Conservation (phyloP, 2,797 vertebrate genomes). For the Esox masquinongy region DNA sequence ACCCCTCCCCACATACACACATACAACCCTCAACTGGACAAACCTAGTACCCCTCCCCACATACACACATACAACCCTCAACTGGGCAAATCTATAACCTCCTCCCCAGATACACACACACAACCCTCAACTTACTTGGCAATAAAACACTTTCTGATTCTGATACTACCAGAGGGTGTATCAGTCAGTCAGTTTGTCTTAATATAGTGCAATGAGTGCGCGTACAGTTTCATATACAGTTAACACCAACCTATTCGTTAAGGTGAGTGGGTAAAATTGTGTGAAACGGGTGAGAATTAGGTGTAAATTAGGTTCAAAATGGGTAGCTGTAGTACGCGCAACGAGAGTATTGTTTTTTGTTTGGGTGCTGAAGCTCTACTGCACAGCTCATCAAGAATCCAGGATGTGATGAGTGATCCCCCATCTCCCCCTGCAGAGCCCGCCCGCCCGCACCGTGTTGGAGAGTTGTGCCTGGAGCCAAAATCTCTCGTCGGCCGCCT, state of each 20-base stretch:
- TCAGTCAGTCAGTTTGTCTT: neutral
- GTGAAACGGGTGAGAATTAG: too few relatives aligned
- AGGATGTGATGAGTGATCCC: neutral
- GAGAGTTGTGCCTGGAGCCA: constrained; percentile 37
- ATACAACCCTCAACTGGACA: too few relatives aligned
- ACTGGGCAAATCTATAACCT: too few relatives aligned
- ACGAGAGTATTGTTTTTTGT: neutral
- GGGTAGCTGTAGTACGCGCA: neutral
- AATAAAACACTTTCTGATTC: neutral
- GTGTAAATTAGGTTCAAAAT: too few relatives aligned
- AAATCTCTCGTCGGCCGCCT: constrained; percentile 41
- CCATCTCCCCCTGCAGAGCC: neutral
- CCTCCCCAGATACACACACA: too few relatives aligned
- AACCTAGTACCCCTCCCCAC: too few relatives aligned
- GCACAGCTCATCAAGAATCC: neutral
- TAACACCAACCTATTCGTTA: neutral
- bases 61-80: too few relatives aligned
- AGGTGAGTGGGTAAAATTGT: neutral
- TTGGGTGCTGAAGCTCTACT: neutral
- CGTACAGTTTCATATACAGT: neutral
- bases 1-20: too few relatives aligned
- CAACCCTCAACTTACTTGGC: too few relatives aligned
- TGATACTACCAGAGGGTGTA: neutral
- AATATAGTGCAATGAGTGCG: neutral
- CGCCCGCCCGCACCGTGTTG: constrained; percentile 6